These are phyloP conservation scores for Tholera decimalis DNA, from an alignment of 2,888 invertebrate species.

Conservation along the genomic window DNA sequence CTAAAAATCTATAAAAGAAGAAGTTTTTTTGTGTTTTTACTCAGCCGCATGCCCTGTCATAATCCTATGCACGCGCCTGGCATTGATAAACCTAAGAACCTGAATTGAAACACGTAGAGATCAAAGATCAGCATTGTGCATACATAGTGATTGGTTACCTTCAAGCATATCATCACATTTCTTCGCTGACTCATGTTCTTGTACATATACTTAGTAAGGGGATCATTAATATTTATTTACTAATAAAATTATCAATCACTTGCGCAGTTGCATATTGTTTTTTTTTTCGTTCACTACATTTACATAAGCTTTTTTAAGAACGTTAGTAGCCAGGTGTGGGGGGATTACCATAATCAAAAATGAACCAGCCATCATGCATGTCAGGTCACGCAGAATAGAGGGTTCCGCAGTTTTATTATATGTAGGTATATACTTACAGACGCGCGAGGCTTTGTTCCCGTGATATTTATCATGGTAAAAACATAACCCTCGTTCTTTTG, in stretches of 20 bases:
- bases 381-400: no score
- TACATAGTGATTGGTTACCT: conserved; percentile 42
- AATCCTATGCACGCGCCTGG: no score
- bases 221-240: conserved; percentile 40
- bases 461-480: no score
- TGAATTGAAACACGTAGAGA: conserved; percentile 23
- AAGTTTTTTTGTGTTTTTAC: no score
- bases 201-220: conserved; percentile 10
- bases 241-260: conserved; percentile 46
- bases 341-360: neutral
- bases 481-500: no score
- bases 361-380: neutral
- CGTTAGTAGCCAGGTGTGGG: neutral
- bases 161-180: conserved; percentile 42
- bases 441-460: no score
- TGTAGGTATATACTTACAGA: no score
- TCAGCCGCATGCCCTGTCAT: no score
- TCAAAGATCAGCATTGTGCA: conserved; percentile 35
- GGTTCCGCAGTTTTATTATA: no score
- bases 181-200: conserved; percentile 38
- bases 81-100: conserved; percentile 6
- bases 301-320: neutral
- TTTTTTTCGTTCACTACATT: neutral
- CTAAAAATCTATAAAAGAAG: no score
- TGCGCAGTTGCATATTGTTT: neutral